Evolutionary conservation across 2,797 vertebrate genomes (phyloP).

Genomic region (Amazona ochrocephala): DNA sequence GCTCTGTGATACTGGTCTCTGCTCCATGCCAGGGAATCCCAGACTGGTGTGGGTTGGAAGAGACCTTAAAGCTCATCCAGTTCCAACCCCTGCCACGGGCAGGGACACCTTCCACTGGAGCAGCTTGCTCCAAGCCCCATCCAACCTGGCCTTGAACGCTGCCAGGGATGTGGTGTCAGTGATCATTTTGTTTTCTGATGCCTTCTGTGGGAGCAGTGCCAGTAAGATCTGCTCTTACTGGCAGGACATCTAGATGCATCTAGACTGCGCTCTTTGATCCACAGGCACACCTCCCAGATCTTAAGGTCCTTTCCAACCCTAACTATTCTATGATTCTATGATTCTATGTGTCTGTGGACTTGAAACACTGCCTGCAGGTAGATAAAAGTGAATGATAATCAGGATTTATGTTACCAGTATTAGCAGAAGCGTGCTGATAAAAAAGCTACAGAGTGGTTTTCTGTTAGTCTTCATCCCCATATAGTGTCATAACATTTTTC

Average conservation of each 20-base stretch:
- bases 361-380: neutral
- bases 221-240: accelerated
- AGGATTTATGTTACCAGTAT: neutral
- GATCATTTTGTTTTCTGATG: neutral
- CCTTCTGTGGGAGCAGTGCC: neutral
- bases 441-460: neutral
- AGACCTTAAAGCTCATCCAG: neutral
- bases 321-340: no score
- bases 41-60: neutral
- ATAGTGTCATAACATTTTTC: neutral
- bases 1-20: neutral
- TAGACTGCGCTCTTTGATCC: neutral
- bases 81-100: neutral
- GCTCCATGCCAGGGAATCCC: neutral
- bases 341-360: neutral
- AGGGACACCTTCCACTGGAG: neutral
- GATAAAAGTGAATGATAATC: neutral
- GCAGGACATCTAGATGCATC: neutral
- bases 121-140: neutral
- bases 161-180: accelerated
- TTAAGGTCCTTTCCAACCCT: no score
- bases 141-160: neutral
- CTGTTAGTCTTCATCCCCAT: neutral
- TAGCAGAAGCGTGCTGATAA: neutral
- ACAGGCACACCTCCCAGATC: neutral